phyloP scores from a whole-genome alignment of 2,113 vertebrate species.

The Stigmatopora nigra region DNA sequence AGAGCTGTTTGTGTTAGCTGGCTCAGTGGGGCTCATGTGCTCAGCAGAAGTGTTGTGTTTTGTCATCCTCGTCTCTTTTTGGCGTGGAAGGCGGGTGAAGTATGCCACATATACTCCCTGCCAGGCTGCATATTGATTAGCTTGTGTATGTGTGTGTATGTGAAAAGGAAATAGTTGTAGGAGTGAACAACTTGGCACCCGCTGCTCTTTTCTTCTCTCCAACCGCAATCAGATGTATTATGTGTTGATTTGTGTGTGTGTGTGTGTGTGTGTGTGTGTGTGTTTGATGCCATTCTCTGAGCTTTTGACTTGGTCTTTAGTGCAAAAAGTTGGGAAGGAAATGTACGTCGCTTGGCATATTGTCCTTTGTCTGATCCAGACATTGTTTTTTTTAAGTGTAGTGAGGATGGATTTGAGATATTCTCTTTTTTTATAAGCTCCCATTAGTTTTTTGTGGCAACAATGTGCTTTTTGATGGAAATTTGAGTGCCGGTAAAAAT shows the following conservation, averaged over 20 bases:
- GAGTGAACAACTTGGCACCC: conserved; percentile 3
- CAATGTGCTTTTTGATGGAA: conserved; percentile 19
- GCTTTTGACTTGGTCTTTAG: background rate
- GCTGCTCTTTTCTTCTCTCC: conserved; percentile 1
- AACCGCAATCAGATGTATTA: conserved; percentile 12
- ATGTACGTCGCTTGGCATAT: background rate
- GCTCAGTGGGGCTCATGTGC: conserved; percentile 35
- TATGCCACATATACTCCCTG: conserved; percentile 24
- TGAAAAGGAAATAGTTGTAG: background rate
- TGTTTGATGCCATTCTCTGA: conserved; percentile 1
- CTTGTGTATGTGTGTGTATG: conserved; percentile 13
- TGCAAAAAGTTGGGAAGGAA: conserved; percentile 5
- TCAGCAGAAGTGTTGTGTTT: conserved; percentile 41
- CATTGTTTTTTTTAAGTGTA: conserved; percentile 8
- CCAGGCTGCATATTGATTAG: conserved; percentile 23
- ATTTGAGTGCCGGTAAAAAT: conserved; percentile 32
- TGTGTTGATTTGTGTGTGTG: conserved; percentile 9
- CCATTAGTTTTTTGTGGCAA: conserved; percentile 15
- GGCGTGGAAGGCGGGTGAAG: conserved; percentile 25
- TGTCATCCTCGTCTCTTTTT: conserved; percentile 32
- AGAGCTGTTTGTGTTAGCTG: conserved; percentile 45
- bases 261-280: too few relatives aligned
- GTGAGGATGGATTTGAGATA: conserved; percentile 27
- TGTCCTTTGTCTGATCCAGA: background rate
- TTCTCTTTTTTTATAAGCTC: conserved; percentile 31